Conservation (phyloP, 2,797 vertebrate genomes). For the Merluccius polli region DNA sequence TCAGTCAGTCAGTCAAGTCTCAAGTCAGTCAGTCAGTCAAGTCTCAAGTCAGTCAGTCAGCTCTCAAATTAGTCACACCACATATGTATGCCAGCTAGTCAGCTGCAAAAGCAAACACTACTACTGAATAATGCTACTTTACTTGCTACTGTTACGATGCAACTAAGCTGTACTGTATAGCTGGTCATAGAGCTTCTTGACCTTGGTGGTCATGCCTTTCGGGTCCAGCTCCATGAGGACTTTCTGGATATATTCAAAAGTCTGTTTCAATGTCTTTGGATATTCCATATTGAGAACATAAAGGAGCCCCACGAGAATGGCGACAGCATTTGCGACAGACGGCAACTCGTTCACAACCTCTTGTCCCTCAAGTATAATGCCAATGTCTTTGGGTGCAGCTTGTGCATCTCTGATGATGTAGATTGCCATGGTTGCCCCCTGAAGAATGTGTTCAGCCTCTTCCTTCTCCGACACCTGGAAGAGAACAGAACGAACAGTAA, state of each 20-base stretch:
- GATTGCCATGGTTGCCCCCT: conserved; percentile 2
- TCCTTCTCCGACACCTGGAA: conserved; percentile 1
- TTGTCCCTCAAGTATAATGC: conserved; percentile 2
- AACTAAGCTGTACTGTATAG: neutral
- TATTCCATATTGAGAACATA: conserved; percentile 3
- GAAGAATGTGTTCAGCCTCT: conserved; percentile 3
- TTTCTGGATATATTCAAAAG: conserved; percentile 3
- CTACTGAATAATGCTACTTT: neutral
- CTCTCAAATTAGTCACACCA: neutral
- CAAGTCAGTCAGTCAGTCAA: neutral
- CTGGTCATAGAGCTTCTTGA: conserved; percentile 7
- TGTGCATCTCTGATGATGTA: neutral
- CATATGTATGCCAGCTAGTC: neutral
- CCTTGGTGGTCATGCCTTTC: conserved; percentile 2
- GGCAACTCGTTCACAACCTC: neutral
- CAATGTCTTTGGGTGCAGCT: conserved; percentile 4
- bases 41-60: too few relatives aligned
- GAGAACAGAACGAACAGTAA: neutral
- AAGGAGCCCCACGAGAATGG: neutral
- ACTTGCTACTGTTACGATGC: neutral
- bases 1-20: neutral
- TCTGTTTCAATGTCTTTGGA: conserved; percentile 2
- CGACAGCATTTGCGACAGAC: conserved; percentile 4
- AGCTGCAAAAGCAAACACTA: conserved; percentile 1
- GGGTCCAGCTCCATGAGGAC: conserved; percentile 1